These are phyloP conservation scores for Antechinus flavipes DNA, from an alignment of 2,113 vertebrate species.

Conservation along the genomic window DNA sequence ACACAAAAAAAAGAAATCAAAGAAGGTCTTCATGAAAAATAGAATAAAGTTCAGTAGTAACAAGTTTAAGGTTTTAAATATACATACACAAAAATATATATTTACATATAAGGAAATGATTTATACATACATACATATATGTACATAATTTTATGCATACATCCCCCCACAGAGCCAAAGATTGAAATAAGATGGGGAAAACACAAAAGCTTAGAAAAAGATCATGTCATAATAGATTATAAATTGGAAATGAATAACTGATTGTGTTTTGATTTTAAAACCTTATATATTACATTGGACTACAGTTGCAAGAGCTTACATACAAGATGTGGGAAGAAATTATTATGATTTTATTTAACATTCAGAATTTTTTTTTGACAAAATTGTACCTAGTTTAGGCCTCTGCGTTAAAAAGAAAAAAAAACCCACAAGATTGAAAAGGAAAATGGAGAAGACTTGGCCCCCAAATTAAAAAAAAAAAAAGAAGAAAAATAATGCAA, in stretches of 20 bases:
- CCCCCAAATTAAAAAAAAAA: background rate
- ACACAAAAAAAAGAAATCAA: background rate
- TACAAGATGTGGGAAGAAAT: background rate
- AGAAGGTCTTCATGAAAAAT: background rate
- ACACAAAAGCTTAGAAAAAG: conserved; percentile 4
- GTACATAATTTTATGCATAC: too few species aligned
- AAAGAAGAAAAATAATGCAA: conserved; percentile 7
- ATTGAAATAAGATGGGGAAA: conserved; percentile 10
- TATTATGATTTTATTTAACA: background rate
- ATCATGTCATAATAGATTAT: background rate
- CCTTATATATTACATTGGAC: background rate
- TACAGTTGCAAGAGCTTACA: background rate
- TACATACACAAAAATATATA: too few species aligned
- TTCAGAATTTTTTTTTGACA: background rate
- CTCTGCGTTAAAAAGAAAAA: background rate
- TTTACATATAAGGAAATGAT: too few species aligned
- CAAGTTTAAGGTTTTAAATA: too few species aligned
- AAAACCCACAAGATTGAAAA: background rate
- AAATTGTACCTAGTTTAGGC: background rate
- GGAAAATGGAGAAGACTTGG: background rate
- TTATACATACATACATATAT: too few species aligned
- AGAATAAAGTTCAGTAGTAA: too few species aligned
- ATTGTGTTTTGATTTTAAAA: conserved; percentile 31
- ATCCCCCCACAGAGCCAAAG: background rate
- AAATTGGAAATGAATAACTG: conserved; percentile 19